A percentile compares a stretch with the other conserved stretches of the same genome.
Evolutionary conservation across 1,140 invertebrate species (phyloP).

Genomic region (Xylocopa sonorina): DNA sequence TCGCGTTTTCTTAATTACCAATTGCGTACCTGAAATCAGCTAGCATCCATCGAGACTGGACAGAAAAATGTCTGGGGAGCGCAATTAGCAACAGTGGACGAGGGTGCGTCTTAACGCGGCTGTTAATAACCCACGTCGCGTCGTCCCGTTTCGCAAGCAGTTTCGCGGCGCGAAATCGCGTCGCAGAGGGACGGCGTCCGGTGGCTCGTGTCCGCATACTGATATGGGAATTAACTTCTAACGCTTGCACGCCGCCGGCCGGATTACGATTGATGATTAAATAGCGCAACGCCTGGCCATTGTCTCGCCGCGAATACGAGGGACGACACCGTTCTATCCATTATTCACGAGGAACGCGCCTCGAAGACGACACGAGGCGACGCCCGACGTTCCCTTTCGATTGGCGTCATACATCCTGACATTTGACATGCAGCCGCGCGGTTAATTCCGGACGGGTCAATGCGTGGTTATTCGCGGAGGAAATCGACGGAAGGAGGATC

Average conservation of each 20-base stretch:
- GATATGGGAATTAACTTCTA: constrained; percentile 43
- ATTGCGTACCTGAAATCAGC: too few species aligned
- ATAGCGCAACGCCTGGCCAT: constrained; percentile 10
- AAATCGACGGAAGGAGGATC: constrained; percentile 9
- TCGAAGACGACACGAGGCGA: background rate
- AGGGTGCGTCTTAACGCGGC: background rate
- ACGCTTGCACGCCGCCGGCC: background rate
- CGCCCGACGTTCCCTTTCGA: background rate
- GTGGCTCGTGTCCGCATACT: constrained; percentile 11
- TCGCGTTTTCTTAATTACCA: too few species aligned
- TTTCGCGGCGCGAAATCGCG: background rate
- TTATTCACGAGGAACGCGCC: constrained; percentile 22
- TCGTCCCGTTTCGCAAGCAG: background rate
- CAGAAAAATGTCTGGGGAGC: too few species aligned
- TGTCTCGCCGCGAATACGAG: constrained; percentile 9
- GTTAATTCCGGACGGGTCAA: constrained; percentile 49
- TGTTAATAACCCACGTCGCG: background rate
- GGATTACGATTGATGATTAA: constrained; percentile 48
- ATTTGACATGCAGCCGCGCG: constrained; percentile 32
- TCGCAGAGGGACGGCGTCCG: background rate
- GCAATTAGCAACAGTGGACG: background rate
- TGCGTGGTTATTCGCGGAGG: constrained; percentile 27
- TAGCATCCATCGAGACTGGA: too few species aligned
- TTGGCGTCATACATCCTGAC: constrained; percentile 35
- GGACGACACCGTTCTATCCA: background rate